Conservation (phyloP, 1,140 invertebrate genomes). For the Delia radicum region DNA sequence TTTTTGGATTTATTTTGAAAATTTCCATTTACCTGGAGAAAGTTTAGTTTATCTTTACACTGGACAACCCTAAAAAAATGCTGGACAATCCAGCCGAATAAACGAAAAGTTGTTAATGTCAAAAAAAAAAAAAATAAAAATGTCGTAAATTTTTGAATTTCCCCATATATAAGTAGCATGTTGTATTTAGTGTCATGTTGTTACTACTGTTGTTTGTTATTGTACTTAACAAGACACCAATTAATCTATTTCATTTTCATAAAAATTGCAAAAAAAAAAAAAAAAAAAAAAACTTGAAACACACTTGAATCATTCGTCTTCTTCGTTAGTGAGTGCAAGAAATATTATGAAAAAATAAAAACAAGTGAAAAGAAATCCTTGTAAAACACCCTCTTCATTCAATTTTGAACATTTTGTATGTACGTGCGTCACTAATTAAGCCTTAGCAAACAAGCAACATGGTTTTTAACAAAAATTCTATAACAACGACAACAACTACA, state of each 20-base stretch:
- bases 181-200: not conserved
- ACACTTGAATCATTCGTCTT: not conserved
- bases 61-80: no score
- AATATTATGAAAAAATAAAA: not conserved
- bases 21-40: no score
- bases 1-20: no score
- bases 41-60: no score
- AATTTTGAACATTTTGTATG: not conserved
- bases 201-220: not conserved
- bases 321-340: slow-evolving; percentile 4
- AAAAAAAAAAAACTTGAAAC: not conserved
- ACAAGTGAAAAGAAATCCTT: slow-evolving; percentile 5
- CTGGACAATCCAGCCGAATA: no score
- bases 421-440: slow-evolving; percentile 19
- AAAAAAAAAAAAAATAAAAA: not conserved
- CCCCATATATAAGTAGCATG: not conserved
- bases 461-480: not conserved
- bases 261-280: not conserved
- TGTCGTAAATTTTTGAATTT: not conserved
- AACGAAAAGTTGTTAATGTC: no score
- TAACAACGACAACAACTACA: not conserved
- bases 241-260: slow-evolving; percentile 18
- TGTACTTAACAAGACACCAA: slow-evolving; percentile 19
- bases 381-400: slow-evolving; percentile 16
- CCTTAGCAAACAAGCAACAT: slow-evolving; percentile 1